Evolutionary conservation across 2,113 vertebrate genomes (phyloP).

Genomic region (Pteropus alecto): DNA sequence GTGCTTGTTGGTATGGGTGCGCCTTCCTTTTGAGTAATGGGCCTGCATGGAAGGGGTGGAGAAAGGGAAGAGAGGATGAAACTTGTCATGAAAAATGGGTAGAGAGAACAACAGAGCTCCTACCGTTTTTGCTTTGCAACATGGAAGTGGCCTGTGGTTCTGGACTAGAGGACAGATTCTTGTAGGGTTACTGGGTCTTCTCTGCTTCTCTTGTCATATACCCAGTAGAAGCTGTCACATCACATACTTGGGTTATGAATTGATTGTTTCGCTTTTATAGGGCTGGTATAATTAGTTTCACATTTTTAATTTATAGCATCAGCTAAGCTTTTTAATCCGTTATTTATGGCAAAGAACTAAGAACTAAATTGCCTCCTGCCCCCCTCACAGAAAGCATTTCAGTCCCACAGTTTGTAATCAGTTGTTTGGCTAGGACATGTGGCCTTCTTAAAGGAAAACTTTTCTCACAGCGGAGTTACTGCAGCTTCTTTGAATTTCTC

Average conservation of each 20-base stretch:
- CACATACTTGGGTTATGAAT: conserved; percentile 58
- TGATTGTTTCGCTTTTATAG: conserved; percentile 66
- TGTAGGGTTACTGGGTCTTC: not conserved
- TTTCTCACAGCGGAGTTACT: not conserved
- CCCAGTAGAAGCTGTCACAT: conserved; percentile 50
- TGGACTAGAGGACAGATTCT: conserved; percentile 12
- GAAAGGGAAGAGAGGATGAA: conserved; percentile 56
- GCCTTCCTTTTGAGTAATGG: conserved; percentile 67
- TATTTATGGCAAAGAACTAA: conserved; percentile 67
- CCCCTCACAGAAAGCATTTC: not conserved
- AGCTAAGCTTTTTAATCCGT: conserved; percentile 67
- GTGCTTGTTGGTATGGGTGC: conserved; percentile 62
- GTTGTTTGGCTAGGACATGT: conserved; percentile 40
- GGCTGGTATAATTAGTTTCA: conserved; percentile 67
- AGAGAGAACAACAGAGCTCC: not conserved
- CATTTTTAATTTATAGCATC: conserved; percentile 72
- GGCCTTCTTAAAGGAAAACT: conserved; percentile 27
- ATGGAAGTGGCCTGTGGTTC: conserved; percentile 19
- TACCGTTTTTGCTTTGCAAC: conserved; percentile 49
- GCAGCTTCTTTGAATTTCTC: conserved; percentile 16
- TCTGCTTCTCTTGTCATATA: fast-evolving
- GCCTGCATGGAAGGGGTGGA: conserved; percentile 53
- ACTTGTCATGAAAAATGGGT: conserved; percentile 41
- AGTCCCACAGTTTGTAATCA: not conserved
- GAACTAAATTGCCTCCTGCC: conserved; percentile 56